Evolutionary conservation across 2,113 vertebrate species (phyloP), one percentile per base, ranked within the genome.

Genomic region (Sylvietta virens): DNA sequence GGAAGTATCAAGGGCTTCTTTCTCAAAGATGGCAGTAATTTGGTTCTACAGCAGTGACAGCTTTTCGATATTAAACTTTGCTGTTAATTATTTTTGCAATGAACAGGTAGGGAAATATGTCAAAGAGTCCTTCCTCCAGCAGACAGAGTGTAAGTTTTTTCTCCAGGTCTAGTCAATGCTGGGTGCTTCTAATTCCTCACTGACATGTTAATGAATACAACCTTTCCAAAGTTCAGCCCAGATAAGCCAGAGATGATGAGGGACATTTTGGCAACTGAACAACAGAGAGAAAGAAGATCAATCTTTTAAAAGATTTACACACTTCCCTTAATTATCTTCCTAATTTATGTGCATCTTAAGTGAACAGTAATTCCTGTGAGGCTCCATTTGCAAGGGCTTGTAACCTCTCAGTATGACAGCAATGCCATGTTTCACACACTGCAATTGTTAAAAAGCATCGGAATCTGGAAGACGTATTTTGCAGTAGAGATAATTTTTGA

Each of bases 251-350:
- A 89, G 72, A 79, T 30, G 60, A 84, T 35, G 70, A 92, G 42
- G 45, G 58, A 14, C 79, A 61, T 70, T 81, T 73, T 90, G 71
- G 82, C 71, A 90, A 50, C 50, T 58, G 67, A 93, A 73, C 72
- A 91, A 51, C 42, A 83, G 58, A 83, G 40, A 82, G 83, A 91
- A 94, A 44, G 33, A 76, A 86, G 58, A 94, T 66, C 77, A 54
- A 73, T 78, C 80, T 76, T 92, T 67, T 84, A 72, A 90, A 91
- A 88, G 50, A 83, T 81, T 81, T 94, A 92, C 48, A 78, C 35
- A 67, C 50, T 73, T 88, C 35, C 82, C 76, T 74, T 86, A 90
- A 94, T 86, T 92, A 78, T 73, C 64, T 83, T 89, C 60, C 77
- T 86, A 83, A 91, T 86, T 91, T 83, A 88, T 35, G 73, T 51